Evolutionary conservation across 2,113 vertebrate species (phyloP).

Genomic region (Trogon surrucura): DNA sequence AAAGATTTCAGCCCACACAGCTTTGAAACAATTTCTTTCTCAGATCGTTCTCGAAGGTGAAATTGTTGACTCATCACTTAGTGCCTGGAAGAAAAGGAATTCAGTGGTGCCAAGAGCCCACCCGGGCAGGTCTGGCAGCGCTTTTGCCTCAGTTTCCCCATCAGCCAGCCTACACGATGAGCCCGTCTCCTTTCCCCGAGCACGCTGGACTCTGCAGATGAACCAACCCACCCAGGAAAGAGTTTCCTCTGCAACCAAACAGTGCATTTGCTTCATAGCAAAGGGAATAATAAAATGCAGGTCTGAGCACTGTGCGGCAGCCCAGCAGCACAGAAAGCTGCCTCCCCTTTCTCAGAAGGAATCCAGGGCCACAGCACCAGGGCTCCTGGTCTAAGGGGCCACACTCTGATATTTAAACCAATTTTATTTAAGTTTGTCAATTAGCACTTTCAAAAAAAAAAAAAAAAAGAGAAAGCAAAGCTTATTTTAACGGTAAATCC

Average conservation of each 20-base stretch:
- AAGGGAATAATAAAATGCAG: background rate
- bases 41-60: background rate
- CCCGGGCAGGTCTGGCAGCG: background rate
- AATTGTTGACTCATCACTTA: background rate
- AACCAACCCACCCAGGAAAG: background rate
- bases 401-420: background rate
- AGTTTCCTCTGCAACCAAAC: background rate
- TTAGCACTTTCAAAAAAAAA: background rate
- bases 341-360: background rate
- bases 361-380: background rate
- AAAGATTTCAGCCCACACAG: background rate
- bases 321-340: background rate
- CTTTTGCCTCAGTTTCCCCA: background rate
- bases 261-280: background rate
- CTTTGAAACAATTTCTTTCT: background rate
- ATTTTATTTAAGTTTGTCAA: conserved; percentile 5
- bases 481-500: background rate
- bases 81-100: background rate
- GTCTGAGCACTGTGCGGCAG: background rate
- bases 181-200: background rate
- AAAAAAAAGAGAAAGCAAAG: background rate
- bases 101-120: too few relatives aligned
- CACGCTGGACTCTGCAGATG: background rate
- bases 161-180: background rate
- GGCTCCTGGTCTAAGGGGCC: background rate